A percentile compares a stretch with the other conserved stretches of the same genome.
Conservation (phyloP, 2,113 vertebrate species). For the Eclectus roratus region DNA sequence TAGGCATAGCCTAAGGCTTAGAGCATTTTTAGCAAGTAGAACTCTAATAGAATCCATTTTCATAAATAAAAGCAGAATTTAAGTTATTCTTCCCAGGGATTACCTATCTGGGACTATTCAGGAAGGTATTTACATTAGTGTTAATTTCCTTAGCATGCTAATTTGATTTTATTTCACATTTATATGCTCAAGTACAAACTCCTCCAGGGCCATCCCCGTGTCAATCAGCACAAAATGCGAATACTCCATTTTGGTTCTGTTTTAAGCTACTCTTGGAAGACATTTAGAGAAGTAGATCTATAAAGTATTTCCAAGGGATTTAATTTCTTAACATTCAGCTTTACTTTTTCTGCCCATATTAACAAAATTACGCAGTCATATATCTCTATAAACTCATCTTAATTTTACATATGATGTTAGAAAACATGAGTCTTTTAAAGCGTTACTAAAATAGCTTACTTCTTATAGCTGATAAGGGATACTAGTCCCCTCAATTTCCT, state of each 20-base stretch:
- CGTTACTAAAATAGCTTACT: background rate
- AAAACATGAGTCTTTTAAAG: background rate
- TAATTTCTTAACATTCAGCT: background rate
- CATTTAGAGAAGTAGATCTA: background rate
- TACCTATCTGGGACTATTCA: slow-evolving; percentile 42
- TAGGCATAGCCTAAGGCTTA: slow-evolving; percentile 55
- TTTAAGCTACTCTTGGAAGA: slow-evolving; percentile 19
- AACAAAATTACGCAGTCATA: background rate
- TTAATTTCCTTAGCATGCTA: slow-evolving; percentile 44
- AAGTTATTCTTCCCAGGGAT: slow-evolving; percentile 31
- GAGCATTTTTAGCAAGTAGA: slow-evolving; percentile 56
- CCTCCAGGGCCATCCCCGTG: background rate
- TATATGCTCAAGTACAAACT: slow-evolving; percentile 29
- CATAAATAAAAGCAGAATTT: slow-evolving; percentile 60
- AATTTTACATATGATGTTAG: slow-evolving; percentile 15
- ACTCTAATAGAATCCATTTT: slow-evolving; percentile 55
- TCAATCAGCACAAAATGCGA: slow-evolving; percentile 20
- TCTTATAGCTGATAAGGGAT: slow-evolving; percentile 4
- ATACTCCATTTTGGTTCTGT: background rate
- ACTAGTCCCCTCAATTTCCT: background rate
- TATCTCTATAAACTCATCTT: background rate
- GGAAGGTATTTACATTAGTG: slow-evolving; percentile 32
- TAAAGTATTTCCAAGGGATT: slow-evolving; percentile 17
- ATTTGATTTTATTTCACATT: slow-evolving; percentile 58
- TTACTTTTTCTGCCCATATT: background rate